Evolutionary conservation across 1,140 invertebrate species (phyloP), one percentile per base, ranked within the genome.

Genomic region (Doryteuthis pealeii): DNA sequence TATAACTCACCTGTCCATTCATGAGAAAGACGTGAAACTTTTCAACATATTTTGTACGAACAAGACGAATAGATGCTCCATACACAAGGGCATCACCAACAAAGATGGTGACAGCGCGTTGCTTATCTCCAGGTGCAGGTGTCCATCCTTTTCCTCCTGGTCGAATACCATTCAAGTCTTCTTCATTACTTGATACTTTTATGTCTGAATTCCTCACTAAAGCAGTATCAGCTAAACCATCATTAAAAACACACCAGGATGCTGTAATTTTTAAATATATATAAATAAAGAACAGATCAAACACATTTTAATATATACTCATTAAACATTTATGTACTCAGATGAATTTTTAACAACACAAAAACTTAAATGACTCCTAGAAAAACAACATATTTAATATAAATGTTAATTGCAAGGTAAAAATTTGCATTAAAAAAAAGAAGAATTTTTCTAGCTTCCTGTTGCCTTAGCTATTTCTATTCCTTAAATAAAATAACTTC

Each of bases 221-320:
- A n/a, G 54, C 10, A 15, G 54, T 28, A 62, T 62, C 54, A 62
- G 54, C 54, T 22, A 62, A 62, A 62, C 54, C 54, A 62, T 62
- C 54, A 22, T 62, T 62, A 22, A 62, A n/a, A 8, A 62, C 54
- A 62, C 54, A 62, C 54, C 54, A 62, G 4, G 54, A 62, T 5
- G 18, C 54, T 62, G 18, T 62, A 62, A 40, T 5, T 40, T 40
- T 40, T 5, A 10, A 40, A 40, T 40, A 40, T 40, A 10, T n/a
- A n/a, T n/a, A n/a, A n/a, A n/a, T n/a, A n/a, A n/a, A n/a, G n/a
- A n/a, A n/a, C n/a, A n/a, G n/a, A n/a, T n/a, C n/a, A n/a, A n/a
- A n/a, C n/a, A n/a, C n/a, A n/a, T n/a, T n/a, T n/a, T n/a, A n/a
- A n/a, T n/a, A n/a, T n/a, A n/a, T n/a, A n/a, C n/a, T n/a, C n/a